Evolutionary conservation across 2,888 invertebrate genomes (phyloP), one percentile per base, ranked within the genome.

Genomic region (Ernsta delagoae): DNA sequence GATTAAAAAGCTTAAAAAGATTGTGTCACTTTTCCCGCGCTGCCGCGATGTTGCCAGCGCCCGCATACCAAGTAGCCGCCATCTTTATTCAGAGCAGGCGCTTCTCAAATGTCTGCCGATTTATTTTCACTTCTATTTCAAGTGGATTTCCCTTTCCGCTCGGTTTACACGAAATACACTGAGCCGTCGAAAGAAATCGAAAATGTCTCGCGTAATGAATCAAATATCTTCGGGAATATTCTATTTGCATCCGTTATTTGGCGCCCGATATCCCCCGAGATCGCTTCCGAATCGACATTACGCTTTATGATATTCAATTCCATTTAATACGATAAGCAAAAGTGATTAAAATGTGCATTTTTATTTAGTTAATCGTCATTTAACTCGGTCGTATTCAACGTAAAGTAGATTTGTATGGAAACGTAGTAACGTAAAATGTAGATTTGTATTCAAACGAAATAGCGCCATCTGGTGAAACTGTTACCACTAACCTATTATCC

Each of bases 111-210:
- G 78, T 80, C 79, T 74, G 76, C 73, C 79, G 81, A 85, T 84
- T 85, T 84, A 85, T 87, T 89, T 88, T 86, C 85, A 83, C 83
- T 83, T 77, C 77, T 78, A 73, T 86, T 85, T 82, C 81, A 78
- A 84, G 83, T 79, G 84, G 87, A 88, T 85, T 84, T 88, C 87
- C 84, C 88, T 87, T 88, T 89, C 88, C 79, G 85, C 81, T 77
- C 79, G 79, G 74, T 81, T 84, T 84, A 81, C 76, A 76, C 76
- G 78, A 80, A 75, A 75, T 71, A 74, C 74, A 75, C 73, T 74
- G 73, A 74, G 75, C 73, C 70, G 73, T 71, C 70, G 70, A 73
- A 73, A 71, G 72, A 73, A 75, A 76, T 74, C 74, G 73, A 75
- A 75, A 74, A 74, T 74, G 69, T 53, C 57, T 59, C 53, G 69